phyloP scores from a whole-genome alignment of 2,113 vertebrate species.

The Hymenochirus boettgeri region DNA sequence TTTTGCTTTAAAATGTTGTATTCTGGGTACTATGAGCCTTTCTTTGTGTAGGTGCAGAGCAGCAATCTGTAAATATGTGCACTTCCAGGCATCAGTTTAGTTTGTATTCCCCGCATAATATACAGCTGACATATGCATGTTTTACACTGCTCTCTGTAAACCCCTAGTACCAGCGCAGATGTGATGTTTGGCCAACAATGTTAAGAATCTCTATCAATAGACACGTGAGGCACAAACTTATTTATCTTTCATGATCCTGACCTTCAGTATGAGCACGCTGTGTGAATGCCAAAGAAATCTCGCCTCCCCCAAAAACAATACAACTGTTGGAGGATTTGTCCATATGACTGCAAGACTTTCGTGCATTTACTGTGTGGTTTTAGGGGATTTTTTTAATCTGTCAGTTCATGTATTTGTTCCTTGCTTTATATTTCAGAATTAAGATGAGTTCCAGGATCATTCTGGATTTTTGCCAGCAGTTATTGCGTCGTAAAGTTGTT shows the following conservation, averaged over 20 bases:
- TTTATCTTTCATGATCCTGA: not conserved
- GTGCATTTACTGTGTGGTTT: not conserved
- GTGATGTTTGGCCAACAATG: not conserved
- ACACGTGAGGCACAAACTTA: not conserved
- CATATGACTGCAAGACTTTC: not conserved
- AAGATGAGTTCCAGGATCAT: constrained; percentile 71
- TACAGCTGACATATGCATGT: too few species aligned
- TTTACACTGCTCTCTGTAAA: too few species aligned
- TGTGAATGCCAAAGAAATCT: not conserved
- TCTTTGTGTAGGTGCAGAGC: too few species aligned
- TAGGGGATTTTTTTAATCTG: not conserved
- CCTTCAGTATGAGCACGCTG: not conserved
- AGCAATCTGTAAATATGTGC: too few species aligned
- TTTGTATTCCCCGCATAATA: too few species aligned
- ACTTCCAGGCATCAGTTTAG: too few species aligned
- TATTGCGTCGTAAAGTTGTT: constrained; percentile 86
- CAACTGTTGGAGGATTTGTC: not conserved
- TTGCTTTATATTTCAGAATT: constrained; percentile 47
- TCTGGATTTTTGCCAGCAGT: constrained; percentile 68
- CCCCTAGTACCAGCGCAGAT: too few species aligned
- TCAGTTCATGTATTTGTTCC: not conserved
- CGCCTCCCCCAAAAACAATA: not conserved
- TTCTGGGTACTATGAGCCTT: too few species aligned
- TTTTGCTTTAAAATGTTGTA: too few species aligned
- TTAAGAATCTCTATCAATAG: not conserved